Conservation (phyloP, 37 sponge, comb jelly and placozoan species). For the Hexactinellida sp. region DNA sequence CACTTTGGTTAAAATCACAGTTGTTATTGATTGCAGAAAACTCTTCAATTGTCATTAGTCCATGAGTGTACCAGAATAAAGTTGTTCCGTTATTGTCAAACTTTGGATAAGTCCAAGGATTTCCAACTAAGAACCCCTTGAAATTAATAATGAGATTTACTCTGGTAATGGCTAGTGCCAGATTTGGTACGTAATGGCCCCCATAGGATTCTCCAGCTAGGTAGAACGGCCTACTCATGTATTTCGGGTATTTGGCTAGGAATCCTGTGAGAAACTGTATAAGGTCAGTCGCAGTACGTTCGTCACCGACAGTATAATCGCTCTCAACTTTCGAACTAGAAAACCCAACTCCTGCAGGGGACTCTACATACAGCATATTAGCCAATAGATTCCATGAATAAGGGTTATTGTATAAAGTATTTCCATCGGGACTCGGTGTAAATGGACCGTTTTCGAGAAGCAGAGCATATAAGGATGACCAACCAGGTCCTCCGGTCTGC, state of each 20-base stretch:
- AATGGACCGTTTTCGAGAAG: constrained; percentile 28
- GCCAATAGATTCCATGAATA: constrained; percentile 40
- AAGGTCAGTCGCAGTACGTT: constrained; percentile 22
- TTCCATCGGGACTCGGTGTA: not conserved
- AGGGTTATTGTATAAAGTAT: constrained; percentile 16
- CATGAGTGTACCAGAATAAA: constrained; percentile 16
- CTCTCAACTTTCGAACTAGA: constrained; percentile 28
- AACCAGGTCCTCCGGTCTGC: constrained; percentile 36
- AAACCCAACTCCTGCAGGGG: constrained; percentile 46
- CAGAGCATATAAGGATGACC: constrained; percentile 34
- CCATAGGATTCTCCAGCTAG: constrained; percentile 27
- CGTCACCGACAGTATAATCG: constrained; percentile 28
- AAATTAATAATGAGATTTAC: constrained; percentile 1
- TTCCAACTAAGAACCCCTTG: constrained; percentile 26
- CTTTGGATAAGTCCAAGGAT: constrained; percentile 24
- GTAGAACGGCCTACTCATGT: constrained; percentile 9
- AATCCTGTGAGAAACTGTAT: constrained; percentile 18
- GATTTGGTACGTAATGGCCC: constrained; percentile 23
- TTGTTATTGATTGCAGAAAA: not conserved
- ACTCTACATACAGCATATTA: constrained; percentile 41
- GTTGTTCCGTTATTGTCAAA: constrained; percentile 20
- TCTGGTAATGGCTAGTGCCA: not conserved
- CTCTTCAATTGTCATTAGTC: not conserved
- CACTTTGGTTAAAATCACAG: not conserved
- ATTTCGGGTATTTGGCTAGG: constrained; percentile 22